These are phyloP conservation scores for Apocheima hispidaria DNA, from an alignment of 2,888 invertebrate genomes.

Conservation along the genomic window DNA sequence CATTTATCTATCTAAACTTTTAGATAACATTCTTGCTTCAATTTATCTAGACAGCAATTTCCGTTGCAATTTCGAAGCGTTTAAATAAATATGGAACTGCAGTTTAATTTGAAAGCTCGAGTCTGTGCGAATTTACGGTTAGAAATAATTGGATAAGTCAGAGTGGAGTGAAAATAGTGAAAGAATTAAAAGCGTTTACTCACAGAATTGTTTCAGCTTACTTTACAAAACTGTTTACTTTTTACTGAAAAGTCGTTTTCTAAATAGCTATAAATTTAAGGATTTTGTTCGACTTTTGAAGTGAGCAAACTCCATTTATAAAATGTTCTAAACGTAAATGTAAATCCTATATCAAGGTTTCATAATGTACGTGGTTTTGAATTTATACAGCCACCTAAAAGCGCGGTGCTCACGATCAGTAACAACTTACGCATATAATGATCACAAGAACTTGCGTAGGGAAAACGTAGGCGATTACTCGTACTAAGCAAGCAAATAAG, in stretches of 20 bases:
- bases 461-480: too few species aligned
- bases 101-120: conserved; percentile 34
- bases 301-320: background rate
- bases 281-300: background rate
- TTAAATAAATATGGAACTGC: conserved; percentile 41
- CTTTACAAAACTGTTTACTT: conserved; percentile 1
- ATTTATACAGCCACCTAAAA: background rate
- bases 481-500: too few species aligned
- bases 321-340: too few species aligned
- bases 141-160: conserved; percentile 32
- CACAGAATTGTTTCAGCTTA: background rate
- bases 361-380: background rate
- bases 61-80: conserved; percentile 44
- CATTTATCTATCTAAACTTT: conserved; percentile 9
- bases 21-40: conserved; percentile 22
- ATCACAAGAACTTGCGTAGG: too few species aligned
- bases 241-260: background rate
- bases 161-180: conserved; percentile 13
- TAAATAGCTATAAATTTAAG: background rate
- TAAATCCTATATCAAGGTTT: background rate
- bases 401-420: background rate
- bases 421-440: background rate
- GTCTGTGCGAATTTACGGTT: conserved; percentile 32
- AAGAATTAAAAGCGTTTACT: conserved; percentile 2
- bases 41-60: conserved; percentile 45